Evolutionary conservation across 1,140 invertebrate genomes (phyloP).

Genomic region (Ditylenchus dipsaci): DNA sequence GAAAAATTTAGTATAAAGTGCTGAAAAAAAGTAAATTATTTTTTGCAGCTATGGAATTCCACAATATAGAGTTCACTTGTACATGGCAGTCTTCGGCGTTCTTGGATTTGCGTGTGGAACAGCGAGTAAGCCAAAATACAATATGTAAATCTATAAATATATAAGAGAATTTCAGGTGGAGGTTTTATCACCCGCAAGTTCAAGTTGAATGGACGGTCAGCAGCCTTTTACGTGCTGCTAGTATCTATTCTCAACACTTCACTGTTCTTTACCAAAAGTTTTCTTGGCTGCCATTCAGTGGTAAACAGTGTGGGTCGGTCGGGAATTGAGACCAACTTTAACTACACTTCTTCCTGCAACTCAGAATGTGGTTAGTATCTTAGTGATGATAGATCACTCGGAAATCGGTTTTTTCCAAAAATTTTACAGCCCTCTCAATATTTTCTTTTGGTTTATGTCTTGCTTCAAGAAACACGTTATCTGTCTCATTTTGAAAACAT

Average conservation of each 20-base stretch:
- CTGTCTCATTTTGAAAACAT: too few species aligned
- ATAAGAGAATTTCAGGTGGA: background rate
- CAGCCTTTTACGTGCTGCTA: constrained; percentile 51
- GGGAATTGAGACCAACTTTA: constrained; percentile 45
- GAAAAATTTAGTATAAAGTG: too few species aligned
- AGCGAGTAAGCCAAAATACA: background rate
- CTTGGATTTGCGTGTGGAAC: constrained; percentile 54
- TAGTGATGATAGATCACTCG: too few species aligned
- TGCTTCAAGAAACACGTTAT: too few species aligned
- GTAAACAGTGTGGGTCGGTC: constrained; percentile 27
- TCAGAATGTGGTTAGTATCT: constrained; percentile 35
- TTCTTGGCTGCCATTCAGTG: constrained; percentile 54
- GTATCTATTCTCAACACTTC: constrained; percentile 46
- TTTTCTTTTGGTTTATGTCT: too few species aligned
- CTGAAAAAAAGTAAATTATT: too few species aligned
- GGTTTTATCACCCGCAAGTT: constrained; percentile 43
- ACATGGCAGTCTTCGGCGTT: constrained; percentile 56
- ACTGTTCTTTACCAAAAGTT: constrained; percentile 46
- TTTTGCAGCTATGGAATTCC: constrained; percentile 49
- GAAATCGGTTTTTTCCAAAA: too few species aligned
- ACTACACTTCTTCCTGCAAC: constrained; percentile 52
- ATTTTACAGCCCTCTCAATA: too few species aligned
- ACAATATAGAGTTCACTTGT: constrained; percentile 54
- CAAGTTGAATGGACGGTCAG: constrained; percentile 50
- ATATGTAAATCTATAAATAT: too few species aligned